Evolutionary conservation across 2,888 invertebrate species (phyloP).

Genomic region (Zhuqinia jingwanae): DNA sequence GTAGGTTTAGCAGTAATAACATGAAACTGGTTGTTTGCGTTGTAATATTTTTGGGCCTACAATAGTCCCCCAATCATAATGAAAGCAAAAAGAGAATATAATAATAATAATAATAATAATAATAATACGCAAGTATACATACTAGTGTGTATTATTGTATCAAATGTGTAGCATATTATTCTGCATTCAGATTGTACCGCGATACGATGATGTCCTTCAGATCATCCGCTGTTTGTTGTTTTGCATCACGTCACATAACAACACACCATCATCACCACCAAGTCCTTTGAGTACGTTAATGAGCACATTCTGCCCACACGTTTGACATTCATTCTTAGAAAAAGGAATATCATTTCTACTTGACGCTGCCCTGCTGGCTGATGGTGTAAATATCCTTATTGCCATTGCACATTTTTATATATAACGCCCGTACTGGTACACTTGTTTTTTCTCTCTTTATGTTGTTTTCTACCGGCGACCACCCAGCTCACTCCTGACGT

Average conservation of each 20-base stretch:
- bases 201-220: conserved; percentile 51
- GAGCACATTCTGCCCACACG: conserved; percentile 31
- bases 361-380: no score
- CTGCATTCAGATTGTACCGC: no score
- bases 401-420: not conserved
- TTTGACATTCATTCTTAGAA: conserved; percentile 30
- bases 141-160: no score
- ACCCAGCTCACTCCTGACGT: no score
- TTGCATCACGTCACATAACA: conserved; percentile 21
- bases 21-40: no score
- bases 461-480: not conserved
- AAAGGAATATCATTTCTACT: not conserved
- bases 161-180: no score
- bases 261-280: conserved; percentile 2
- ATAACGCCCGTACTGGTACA: not conserved
- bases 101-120: not conserved
- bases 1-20: not conserved
- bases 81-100: not conserved
- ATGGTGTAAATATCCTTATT: no score
- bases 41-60: no score
- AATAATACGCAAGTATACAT: not conserved
- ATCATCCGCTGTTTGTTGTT: conserved; percentile 44
- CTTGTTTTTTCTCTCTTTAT: not conserved
- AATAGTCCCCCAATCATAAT: no score
- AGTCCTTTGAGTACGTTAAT: conserved; percentile 3